phyloP scores from a whole-genome alignment of 2,797 vertebrate genomes.

The Rhadinocentrus ornatus region DNA sequence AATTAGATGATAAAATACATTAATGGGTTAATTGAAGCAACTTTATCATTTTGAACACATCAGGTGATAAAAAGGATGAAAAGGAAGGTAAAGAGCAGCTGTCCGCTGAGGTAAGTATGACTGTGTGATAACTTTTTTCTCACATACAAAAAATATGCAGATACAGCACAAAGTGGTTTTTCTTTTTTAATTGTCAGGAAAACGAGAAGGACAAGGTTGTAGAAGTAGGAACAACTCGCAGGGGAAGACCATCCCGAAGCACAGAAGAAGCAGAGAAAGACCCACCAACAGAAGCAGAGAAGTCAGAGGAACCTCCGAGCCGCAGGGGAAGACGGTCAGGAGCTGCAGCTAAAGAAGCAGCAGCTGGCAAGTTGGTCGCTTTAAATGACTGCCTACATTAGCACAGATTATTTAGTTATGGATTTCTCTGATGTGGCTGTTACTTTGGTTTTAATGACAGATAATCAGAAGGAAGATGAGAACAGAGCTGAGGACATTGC shows the following conservation, averaged over 20 bases:
- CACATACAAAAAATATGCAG: neutral
- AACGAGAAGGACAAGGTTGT: constrained; percentile 32
- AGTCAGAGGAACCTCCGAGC: constrained; percentile 47
- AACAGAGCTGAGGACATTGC: constrained; percentile 19
- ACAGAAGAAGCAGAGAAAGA: constrained; percentile 56
- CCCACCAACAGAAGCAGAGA: constrained; percentile 49
- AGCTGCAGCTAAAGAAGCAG: constrained; percentile 44
- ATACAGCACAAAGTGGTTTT: neutral
- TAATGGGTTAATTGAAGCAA: neutral
- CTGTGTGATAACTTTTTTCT: neutral
- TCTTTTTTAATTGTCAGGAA: constrained; percentile 48
- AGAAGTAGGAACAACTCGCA: constrained; percentile 58
- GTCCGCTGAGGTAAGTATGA: constrained; percentile 48
- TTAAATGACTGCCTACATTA: neutral
- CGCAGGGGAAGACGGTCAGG: constrained; percentile 55
- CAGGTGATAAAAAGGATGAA: constrained; percentile 57
- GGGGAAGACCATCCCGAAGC: constrained; percentile 62
- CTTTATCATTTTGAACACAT: constrained; percentile 18
- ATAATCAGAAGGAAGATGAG: constrained; percentile 41
- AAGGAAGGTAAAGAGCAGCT: constrained; percentile 42
- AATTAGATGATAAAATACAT: neutral
- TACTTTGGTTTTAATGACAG: constrained; percentile 25
- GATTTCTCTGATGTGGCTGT: neutral
- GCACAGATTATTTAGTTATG: neutral
- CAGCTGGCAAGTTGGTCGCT: constrained; percentile 49